phyloP scores from a whole-genome alignment of 1,140 invertebrate species.

The Micrasema minimum region DNA sequence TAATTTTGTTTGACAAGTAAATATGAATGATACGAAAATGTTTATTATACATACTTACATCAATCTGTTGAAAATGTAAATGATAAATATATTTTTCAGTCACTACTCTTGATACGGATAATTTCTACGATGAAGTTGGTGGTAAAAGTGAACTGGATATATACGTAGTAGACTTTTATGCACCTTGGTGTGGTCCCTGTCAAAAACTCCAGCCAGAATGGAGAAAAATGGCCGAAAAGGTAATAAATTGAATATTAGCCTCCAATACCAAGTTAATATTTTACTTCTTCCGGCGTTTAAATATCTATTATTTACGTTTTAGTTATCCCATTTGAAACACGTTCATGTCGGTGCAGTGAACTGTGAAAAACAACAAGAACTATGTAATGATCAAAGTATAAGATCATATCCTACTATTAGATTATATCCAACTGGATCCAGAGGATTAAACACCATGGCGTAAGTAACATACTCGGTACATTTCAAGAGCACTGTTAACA shows the following conservation, averaged over 20 bases:
- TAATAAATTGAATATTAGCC: no score
- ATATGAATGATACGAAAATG: no score
- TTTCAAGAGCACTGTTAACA: not conserved
- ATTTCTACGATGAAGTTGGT: slow-evolving; percentile 69
- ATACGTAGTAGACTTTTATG: slow-evolving; percentile 87
- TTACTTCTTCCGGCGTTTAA: no score
- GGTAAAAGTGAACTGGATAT: slow-evolving; percentile 63
- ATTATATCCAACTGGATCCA: slow-evolving; percentile 71
- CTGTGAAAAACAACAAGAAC: slow-evolving; percentile 69
- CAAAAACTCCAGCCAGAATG: slow-evolving; percentile 78
- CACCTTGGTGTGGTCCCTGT: slow-evolving; percentile 82
- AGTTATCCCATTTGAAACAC: slow-evolving; percentile 60
- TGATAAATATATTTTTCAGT: slow-evolving; percentile 68
- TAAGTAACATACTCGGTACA: no score
- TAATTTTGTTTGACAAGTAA: no score
- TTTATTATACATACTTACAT: no score
- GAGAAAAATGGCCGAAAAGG: slow-evolving; percentile 76
- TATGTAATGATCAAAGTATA: slow-evolving; percentile 72
- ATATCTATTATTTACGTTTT: no score
- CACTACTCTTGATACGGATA: slow-evolving; percentile 65
- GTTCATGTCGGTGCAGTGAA: slow-evolving; percentile 77
- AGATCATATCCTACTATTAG: slow-evolving; percentile 78
- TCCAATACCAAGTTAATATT: no score
- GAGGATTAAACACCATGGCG: slow-evolving; percentile 64
- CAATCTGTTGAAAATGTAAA: no score